A percentile compares a stretch with the other conserved stretches of the same genome.
These are phyloP conservation scores for Brenthis hecate DNA, from an alignment of 2,888 invertebrate genomes.

Conservation along the genomic window DNA sequence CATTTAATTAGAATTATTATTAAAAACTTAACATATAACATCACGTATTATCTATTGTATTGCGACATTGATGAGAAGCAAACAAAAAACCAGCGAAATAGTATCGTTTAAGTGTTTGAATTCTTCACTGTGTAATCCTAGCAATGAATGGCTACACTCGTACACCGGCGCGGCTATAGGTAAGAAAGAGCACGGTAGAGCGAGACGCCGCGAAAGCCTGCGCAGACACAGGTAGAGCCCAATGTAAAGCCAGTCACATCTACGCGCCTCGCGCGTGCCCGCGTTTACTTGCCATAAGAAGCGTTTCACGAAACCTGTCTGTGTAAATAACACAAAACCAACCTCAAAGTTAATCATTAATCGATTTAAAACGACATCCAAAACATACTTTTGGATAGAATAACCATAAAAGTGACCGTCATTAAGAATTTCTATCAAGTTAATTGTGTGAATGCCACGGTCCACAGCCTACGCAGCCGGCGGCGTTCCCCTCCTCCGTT, in stretches of 20 bases:
- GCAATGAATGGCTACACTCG: slow-evolving; percentile 28
- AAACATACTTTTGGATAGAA: slow-evolving; percentile 13
- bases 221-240: slow-evolving; percentile 54
- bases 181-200: slow-evolving; percentile 61
- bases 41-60: background rate
- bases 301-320: slow-evolving; percentile 54
- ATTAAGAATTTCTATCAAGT: slow-evolving; percentile 40
- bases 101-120: slow-evolving; percentile 21
- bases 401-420: background rate
- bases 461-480: slow-evolving; percentile 77
- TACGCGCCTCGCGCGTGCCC: slow-evolving; percentile 69
- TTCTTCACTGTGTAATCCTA: slow-evolving; percentile 29
- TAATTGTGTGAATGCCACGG: slow-evolving; percentile 80
- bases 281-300: slow-evolving; percentile 53
- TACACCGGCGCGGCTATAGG: slow-evolving; percentile 44
- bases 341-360: slow-evolving; percentile 43
- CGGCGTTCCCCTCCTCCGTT: slow-evolving; percentile 74
- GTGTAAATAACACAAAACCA: slow-evolving; percentile 54
- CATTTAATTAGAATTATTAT: background rate
- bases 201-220: slow-evolving; percentile 64
- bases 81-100: slow-evolving; percentile 17
- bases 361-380: slow-evolving; percentile 20
- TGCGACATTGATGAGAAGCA: slow-evolving; percentile 5
- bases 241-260: slow-evolving; percentile 54
- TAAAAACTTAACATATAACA: background rate